phyloP scores from a whole-genome alignment of 1,140 invertebrate species.

The Eupeodes corollae region DNA sequence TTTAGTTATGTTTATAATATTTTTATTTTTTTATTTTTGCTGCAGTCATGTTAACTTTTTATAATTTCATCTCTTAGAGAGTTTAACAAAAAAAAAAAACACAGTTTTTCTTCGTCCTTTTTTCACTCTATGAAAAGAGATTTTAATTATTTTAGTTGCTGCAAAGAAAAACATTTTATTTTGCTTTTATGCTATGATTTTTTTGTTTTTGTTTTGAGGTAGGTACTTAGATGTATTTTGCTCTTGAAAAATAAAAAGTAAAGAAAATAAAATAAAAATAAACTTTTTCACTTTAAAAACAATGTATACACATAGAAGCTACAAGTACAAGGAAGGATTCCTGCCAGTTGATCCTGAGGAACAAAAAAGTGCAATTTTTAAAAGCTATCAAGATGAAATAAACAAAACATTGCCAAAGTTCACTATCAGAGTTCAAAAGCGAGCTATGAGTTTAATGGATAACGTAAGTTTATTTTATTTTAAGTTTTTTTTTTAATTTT shows the following conservation, averaged over 20 bases:
- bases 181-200: background rate
- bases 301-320: slow-evolving; percentile 18
- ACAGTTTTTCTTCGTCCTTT: no score
- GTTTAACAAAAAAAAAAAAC: no score
- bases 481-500: no score
- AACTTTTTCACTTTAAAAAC: no score
- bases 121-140: background rate
- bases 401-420: slow-evolving; percentile 22
- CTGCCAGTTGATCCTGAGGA: slow-evolving; percentile 42
- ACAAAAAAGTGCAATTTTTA: slow-evolving; percentile 35
- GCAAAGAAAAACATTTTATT: background rate
- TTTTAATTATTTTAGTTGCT: no score
- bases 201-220: background rate
- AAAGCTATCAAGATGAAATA: slow-evolving; percentile 23
- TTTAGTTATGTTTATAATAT: no score
- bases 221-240: background rate
- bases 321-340: slow-evolving; percentile 36
- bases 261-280: background rate
- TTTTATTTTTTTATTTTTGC: no score
- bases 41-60: no score
- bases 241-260: background rate
- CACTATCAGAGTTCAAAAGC: slow-evolving; percentile 31
- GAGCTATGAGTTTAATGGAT: slow-evolving; percentile 39
- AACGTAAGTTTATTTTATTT: slow-evolving; percentile 21
- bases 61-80: no score